These are phyloP conservation scores for Choloepus didactylus DNA, from an alignment of 2,797 vertebrate genomes.

Conservation along the genomic window DNA sequence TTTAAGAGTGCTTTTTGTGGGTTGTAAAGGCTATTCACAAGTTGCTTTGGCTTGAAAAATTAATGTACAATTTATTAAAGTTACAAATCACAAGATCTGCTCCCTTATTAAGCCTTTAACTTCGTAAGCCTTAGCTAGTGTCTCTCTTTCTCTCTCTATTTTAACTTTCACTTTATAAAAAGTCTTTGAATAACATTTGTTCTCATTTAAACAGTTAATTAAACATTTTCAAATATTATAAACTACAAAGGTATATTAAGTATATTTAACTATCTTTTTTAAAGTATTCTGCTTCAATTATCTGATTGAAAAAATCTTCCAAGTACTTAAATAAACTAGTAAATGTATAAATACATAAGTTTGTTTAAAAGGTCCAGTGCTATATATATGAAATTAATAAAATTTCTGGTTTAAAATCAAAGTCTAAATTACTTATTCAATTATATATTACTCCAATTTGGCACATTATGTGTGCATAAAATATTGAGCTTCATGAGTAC, in stretches of 20 bases:
- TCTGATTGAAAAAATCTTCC: background rate
- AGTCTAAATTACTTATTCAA: background rate
- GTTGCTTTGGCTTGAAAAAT: conserved; percentile 19
- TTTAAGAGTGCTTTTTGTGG: background rate
- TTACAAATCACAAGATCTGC: conserved; percentile 33
- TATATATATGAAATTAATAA: background rate
- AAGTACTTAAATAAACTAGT: background rate
- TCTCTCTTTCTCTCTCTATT: background rate
- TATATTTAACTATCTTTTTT: background rate
- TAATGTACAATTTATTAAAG: conserved; percentile 33
- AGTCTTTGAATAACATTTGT: conserved; percentile 23
- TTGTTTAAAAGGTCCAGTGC: conserved; percentile 6
- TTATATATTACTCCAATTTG: background rate
- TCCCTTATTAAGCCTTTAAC: background rate
- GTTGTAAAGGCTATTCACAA: background rate
- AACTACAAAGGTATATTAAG: conserved; percentile 17
- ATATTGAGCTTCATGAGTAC: background rate
- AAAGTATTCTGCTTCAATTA: background rate
- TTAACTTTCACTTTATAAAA: background rate
- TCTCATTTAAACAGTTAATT: conserved; percentile 12
- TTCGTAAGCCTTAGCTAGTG: background rate
- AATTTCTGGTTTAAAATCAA: conserved; percentile 12
- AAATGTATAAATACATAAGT: conserved; percentile 29
- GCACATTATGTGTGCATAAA: background rate
- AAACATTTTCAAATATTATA: conserved; percentile 27